Conservation (phyloP, 2,888 invertebrate species). For the Hyppa rectilinea region DNA sequence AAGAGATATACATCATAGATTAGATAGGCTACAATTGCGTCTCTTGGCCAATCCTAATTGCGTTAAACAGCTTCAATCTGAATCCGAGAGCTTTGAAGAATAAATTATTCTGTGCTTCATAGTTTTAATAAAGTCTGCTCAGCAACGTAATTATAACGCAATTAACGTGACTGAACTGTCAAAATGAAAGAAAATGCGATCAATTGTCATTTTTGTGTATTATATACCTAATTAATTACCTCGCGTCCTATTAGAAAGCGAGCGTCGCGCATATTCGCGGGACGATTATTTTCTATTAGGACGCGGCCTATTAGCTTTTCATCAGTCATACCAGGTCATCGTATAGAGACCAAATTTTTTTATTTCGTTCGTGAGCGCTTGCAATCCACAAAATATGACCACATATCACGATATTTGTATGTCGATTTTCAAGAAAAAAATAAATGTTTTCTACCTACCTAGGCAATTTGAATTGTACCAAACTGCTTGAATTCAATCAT, state of each 20-base stretch:
- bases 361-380: not conserved
- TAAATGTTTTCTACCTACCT: not conserved
- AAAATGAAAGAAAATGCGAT: too few relatives aligned
- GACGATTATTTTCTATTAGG: too few relatives aligned
- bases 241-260: too few relatives aligned
- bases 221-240: too few relatives aligned
- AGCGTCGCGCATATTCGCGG: too few relatives aligned
- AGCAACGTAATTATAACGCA: too few relatives aligned
- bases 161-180: too few relatives aligned
- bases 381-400: not conserved
- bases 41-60: not conserved
- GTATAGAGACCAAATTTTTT: not conserved
- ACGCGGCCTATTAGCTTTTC: slow-evolving; percentile 1
- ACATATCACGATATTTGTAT: not conserved
- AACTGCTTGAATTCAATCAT: slow-evolving; percentile 7
- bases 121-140: too few relatives aligned
- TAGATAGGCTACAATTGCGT: not conserved
- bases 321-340: not conserved
- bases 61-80: too few relatives aligned
- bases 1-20: not conserved
- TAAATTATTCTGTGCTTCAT: too few relatives aligned
- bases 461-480: slow-evolving; percentile 1
- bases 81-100: too few relatives aligned
- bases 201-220: too few relatives aligned
- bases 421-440: slow-evolving; percentile 11